phyloP scores from a whole-genome alignment of 2,113 vertebrate species.

The Carettochelys insculpta region DNA sequence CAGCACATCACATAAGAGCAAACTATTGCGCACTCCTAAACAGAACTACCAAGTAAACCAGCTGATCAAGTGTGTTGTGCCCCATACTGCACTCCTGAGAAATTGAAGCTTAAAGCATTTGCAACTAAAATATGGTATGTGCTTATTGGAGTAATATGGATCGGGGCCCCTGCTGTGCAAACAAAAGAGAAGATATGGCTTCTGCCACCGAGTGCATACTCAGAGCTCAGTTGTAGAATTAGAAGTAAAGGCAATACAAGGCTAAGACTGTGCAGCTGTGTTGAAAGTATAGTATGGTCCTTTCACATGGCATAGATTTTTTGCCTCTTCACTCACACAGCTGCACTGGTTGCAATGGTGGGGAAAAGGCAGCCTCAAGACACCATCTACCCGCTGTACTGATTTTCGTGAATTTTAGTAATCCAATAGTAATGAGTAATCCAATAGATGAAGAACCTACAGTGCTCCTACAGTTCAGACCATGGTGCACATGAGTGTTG shows the following conservation, averaged over 20 bases:
- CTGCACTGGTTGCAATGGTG: fast-evolving
- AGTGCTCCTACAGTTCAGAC: background rate
- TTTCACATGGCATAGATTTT: background rate
- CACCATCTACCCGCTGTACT: background rate
- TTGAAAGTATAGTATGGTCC: background rate
- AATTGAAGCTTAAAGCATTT: background rate
- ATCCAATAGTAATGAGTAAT: no score
- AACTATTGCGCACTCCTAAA: background rate
- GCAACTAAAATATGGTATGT: background rate
- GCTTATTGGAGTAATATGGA: background rate
- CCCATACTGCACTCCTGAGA: background rate
- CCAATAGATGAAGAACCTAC: background rate
- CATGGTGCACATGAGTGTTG: background rate
- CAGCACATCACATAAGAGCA: background rate
- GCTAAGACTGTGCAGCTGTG: background rate
- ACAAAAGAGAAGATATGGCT: background rate
- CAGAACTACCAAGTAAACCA: background rate
- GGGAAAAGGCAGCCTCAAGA: background rate
- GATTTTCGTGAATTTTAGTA: background rate
- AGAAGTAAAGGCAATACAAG: background rate
- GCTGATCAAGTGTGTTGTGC: background rate
- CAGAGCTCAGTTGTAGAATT: background rate
- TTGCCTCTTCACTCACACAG: background rate
- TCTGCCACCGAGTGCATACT: background rate
- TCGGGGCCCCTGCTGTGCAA: background rate